A percentile compares a stretch with the other conserved stretches of the same genome.
Evolutionary conservation across 2,797 vertebrate species (phyloP).

Genomic region (Cygnus olor): DNA sequence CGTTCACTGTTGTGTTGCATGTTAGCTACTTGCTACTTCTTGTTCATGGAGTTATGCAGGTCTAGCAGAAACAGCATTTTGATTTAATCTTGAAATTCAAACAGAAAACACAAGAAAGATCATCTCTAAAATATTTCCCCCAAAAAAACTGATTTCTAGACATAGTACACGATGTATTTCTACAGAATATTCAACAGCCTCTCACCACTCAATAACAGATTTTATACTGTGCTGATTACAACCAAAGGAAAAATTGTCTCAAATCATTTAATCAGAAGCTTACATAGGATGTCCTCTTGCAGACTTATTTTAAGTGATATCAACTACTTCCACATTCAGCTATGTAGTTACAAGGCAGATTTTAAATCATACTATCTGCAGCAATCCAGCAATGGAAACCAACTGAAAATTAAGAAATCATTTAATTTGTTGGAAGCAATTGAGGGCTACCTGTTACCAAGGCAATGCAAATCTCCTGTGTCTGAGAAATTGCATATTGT

Average conservation of each 20-base stretch:
- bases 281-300: background rate
- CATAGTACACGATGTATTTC: background rate
- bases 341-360: background rate
- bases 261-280: background rate
- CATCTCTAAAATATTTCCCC: background rate
- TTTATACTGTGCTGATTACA: background rate
- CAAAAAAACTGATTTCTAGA: background rate
- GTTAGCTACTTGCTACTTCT: background rate
- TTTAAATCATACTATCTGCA: background rate
- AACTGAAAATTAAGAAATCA: background rate
- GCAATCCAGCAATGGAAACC: background rate
- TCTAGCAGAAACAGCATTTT: background rate
- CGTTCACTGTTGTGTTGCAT: accelerated
- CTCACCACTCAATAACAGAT: background rate
- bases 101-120: background rate
- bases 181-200: background rate
- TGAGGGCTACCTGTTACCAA: background rate
- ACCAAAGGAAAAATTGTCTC: background rate
- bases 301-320: background rate
- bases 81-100: background rate
- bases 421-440: background rate
- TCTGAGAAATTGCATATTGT: background rate
- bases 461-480: background rate
- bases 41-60: background rate
- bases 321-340: background rate